Evolutionary conservation across 1,140 invertebrate species (phyloP).

Genomic region (Sitodiplosis mosellana): DNA sequence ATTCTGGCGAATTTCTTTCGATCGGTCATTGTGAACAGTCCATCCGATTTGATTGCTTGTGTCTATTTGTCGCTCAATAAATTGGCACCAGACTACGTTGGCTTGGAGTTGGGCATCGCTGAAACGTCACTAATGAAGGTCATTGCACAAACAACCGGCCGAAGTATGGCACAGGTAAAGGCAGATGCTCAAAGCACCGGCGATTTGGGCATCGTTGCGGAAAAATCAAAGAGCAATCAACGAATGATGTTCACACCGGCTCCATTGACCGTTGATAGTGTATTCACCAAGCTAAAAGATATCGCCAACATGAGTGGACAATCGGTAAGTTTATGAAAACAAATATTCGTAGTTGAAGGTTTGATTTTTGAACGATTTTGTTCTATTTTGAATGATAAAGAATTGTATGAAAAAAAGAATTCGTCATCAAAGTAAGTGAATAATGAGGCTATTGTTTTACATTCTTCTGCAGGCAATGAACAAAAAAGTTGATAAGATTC

Average conservation of each 20-base stretch:
- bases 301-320: conserved; percentile 75
- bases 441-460: no score
- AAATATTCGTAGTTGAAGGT: not conserved
- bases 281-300: conserved; percentile 77
- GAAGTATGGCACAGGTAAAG: conserved; percentile 73
- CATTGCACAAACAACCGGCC: conserved; percentile 79
- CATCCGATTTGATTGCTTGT: conserved; percentile 73
- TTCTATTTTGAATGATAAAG: no score
- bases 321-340: conserved; percentile 7
- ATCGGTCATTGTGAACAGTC: conserved; percentile 74
- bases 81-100: conserved; percentile 85
- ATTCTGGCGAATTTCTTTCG: conserved; percentile 87
- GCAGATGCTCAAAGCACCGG: conserved; percentile 58
- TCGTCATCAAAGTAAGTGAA: no score
- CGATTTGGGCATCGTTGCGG: conserved; percentile 86
- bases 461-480: conserved; percentile 39
- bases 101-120: conserved; percentile 77
- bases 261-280: conserved; percentile 41
- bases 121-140: conserved; percentile 89
- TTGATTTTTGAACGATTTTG: conserved; percentile 2
- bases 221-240: conserved; percentile 76
- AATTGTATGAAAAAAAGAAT: not conserved
- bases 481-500: conserved; percentile 87
- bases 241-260: conserved; percentile 68
- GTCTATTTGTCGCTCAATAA: conserved; percentile 93